These are phyloP conservation scores for Sycophaga agraensis DNA, from an alignment of 1,140 invertebrate species.

Conservation along the genomic window DNA sequence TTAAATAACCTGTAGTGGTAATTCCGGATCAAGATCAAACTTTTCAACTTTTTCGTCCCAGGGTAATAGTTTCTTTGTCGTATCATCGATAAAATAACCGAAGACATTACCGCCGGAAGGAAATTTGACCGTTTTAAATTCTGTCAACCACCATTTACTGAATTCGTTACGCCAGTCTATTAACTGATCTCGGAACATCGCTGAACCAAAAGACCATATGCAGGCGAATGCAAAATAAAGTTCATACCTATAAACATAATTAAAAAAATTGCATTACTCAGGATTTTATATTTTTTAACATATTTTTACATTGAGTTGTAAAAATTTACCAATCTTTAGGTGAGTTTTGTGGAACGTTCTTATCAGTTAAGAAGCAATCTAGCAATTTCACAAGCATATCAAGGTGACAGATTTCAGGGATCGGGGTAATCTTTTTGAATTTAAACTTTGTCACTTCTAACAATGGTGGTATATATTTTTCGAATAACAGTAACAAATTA, in stretches of 20 bases:
- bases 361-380: conserved; percentile 80
- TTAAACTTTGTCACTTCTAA: conserved; percentile 75
- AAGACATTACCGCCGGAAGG: conserved; percentile 82
- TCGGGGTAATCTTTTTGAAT: conserved; percentile 90
- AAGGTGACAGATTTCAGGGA: conserved; percentile 88
- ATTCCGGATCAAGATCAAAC: conserved; percentile 82
- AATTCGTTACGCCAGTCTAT: conserved; percentile 91
- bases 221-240: conserved; percentile 89
- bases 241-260: conserved; percentile 68
- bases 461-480: conserved; percentile 90
- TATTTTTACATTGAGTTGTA: not conserved
- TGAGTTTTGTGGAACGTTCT: conserved; percentile 80
- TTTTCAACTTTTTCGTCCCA: conserved; percentile 79
- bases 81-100: conserved; percentile 84
- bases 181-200: conserved; percentile 84
- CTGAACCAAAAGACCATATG: conserved; percentile 93
- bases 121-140: conserved; percentile 90
- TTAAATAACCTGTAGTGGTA: conserved; percentile 87
- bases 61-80: conserved; percentile 80
- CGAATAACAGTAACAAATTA: conserved; percentile 84
- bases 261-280: no score
- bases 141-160: conserved; percentile 87
- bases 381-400: conserved; percentile 88
- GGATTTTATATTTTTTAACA: not conserved
- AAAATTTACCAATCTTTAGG: conserved; percentile 82